phyloP scores from a whole-genome alignment of 2,888 invertebrate species.

The Linyphia triangularis region DNA sequence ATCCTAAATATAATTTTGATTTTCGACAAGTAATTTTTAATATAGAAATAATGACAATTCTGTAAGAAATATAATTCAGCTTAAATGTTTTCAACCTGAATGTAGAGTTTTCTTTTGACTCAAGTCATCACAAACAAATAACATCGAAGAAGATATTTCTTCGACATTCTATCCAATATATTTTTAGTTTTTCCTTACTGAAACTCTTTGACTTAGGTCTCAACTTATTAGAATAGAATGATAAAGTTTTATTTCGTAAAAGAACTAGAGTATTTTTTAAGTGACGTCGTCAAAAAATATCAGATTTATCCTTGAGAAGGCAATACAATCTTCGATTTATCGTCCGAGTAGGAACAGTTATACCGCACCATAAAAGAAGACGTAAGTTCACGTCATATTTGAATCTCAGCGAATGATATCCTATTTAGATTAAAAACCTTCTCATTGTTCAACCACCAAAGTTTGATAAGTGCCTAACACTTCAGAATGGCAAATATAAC shows the following conservation, averaged over 20 bases:
- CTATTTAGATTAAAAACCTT: slow-evolving; percentile 4
- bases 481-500: slow-evolving; percentile 12
- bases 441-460: slow-evolving; percentile 17
- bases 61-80: too few relatives aligned
- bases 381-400: slow-evolving; percentile 11
- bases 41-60: too few relatives aligned
- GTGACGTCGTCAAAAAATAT: slow-evolving; percentile 14
- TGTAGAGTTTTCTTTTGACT: too few relatives aligned
- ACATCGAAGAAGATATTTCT: too few relatives aligned
- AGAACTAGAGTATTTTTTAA: neutral
- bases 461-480: slow-evolving; percentile 14
- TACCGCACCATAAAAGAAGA: neutral
- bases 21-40: too few relatives aligned
- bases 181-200: neutral
- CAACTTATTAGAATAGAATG: neutral
- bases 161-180: too few relatives aligned
- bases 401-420: neutral
- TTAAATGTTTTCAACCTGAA: too few relatives aligned
- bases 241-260: slow-evolving; percentile 2
- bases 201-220: neutral
- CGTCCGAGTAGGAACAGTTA: slow-evolving; percentile 18
- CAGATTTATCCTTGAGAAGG: slow-evolving; percentile 1
- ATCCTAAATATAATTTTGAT: too few relatives aligned
- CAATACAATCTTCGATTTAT: slow-evolving; percentile 10
- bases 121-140: too few relatives aligned